phyloP scores from a whole-genome alignment of 1,140 invertebrate genomes.

The Sinonovacula constricta region DNA sequence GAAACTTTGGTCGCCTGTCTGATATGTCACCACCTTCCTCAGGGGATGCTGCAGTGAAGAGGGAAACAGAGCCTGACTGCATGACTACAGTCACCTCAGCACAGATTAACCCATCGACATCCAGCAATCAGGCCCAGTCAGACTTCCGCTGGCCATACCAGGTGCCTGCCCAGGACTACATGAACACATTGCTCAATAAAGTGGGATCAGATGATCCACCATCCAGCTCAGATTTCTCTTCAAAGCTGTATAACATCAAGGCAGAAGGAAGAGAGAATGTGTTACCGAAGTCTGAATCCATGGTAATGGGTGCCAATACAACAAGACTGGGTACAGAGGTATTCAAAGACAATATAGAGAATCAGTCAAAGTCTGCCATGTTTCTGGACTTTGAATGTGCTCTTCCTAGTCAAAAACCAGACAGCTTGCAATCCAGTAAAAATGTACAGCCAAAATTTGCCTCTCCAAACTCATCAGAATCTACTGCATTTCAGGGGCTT shows the following conservation, averaged over 20 bases:
- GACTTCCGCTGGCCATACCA: constrained; percentile 21
- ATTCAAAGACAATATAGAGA: constrained; percentile 34
- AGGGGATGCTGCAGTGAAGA: background rate
- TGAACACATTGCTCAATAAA: background rate
- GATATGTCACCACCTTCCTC: background rate
- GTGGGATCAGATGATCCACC: background rate
- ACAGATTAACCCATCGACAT: constrained; percentile 11
- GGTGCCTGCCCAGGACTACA: constrained; percentile 13
- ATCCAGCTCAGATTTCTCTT: background rate
- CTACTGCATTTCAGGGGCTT: constrained; percentile 14
- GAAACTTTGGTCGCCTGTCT: background rate
- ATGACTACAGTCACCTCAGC: background rate
- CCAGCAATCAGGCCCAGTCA: background rate
- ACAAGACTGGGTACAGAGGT: background rate
- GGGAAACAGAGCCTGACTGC: background rate
- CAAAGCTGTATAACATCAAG: constrained; percentile 1
- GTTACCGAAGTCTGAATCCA: constrained; percentile 17
- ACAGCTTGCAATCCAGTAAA: background rate
- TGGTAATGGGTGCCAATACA: background rate
- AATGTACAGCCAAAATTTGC: background rate
- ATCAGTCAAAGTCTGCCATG: constrained; percentile 20
- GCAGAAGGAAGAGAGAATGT: background rate
- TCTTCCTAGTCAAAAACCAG: constrained; percentile 3
- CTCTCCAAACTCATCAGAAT: background rate
- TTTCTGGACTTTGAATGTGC: constrained; percentile 11